Evolutionary conservation across 2,888 invertebrate genomes (phyloP), one percentile per base, ranked within the genome.

Genomic region (Leucophenga montana): DNA sequence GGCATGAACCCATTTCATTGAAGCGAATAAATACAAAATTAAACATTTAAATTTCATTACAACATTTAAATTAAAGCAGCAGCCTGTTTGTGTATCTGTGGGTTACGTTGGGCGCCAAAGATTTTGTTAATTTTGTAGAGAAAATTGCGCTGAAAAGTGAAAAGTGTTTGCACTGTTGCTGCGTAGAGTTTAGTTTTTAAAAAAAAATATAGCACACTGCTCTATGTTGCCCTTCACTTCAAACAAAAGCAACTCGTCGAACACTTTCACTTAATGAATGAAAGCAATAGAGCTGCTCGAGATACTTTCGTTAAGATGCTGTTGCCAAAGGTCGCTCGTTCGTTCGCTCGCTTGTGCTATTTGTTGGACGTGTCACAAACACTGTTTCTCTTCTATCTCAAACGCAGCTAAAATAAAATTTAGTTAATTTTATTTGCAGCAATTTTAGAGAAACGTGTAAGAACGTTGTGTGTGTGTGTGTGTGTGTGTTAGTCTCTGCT

Each of bases 11-110:
- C 61, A 39, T 61, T 61, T 39, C 39, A 39, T 61, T 61, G 39
- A 61, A 39, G 61, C 61, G 44, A 18, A 39, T 39, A 44, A 61
- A 61, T 14, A 61, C 20, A 20, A 74, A 73, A 68, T 78, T 77
- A 70, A 59, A 71, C 73, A 80, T 80, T 82, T 78, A 72, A 80
- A 80, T 82, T 80, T 72, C 71, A 48, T 70, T 74, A 66, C 73
- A 78, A 76, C n/a, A n/a, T 77, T 77, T 80, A 69, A 33, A 33
- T 39, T 8, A 5, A 39, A 8, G 39, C 39, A 39, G 11, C 39
- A 39, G 39, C 39, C 4, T 39, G 11, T 5, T 5, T 39, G n/a
- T n/a, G n/a, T n/a, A n/a, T 39, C 11, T 39, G 11, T 39, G 39
- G 39, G n/a, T n/a, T 33, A 33, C 8, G 8, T 33, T 39, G 39